phyloP scores from a whole-genome alignment of 2,888 invertebrate genomes.

The Bellardia pandia region DNA sequence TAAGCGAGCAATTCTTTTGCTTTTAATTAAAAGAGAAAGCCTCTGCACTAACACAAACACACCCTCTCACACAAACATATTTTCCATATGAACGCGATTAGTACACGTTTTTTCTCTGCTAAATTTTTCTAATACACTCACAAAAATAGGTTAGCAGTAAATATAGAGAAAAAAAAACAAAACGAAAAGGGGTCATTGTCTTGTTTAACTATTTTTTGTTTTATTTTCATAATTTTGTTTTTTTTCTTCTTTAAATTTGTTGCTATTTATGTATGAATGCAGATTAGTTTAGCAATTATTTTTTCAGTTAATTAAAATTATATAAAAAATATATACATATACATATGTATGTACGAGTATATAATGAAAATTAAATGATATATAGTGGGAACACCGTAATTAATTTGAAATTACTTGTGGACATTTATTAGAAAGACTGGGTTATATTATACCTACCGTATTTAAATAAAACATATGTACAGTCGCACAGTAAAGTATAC shows the following conservation, averaged over 20 bases:
- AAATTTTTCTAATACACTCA: constrained; percentile 53
- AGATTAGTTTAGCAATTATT: constrained; percentile 33
- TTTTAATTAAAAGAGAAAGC: constrained; percentile 25
- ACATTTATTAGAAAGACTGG: background rate
- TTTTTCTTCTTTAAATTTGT: constrained; percentile 73
- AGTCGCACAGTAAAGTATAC: too few species aligned
- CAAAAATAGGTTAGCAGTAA: constrained; percentile 65
- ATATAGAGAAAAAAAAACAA: constrained; percentile 19
- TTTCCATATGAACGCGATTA: constrained; percentile 4
- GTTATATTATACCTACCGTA: too few species aligned
- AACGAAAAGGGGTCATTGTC: constrained; percentile 56
- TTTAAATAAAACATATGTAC: too few species aligned
- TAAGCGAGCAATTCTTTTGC: background rate
- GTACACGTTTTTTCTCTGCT: constrained; percentile 46
- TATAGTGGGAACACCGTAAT: background rate
- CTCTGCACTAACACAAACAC: constrained; percentile 34
- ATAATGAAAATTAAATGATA: background rate
- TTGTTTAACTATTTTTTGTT: constrained; percentile 66
- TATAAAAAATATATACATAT: background rate
- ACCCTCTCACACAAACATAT: constrained; percentile 58
- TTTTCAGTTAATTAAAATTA: constrained; percentile 22
- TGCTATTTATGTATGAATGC: constrained; percentile 50
- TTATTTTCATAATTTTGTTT: constrained; percentile 77
- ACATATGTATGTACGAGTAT: too few species aligned
- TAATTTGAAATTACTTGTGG: constrained; percentile 2